Evolutionary conservation across 2,888 invertebrate genomes (phyloP).

Genomic region (Sinelater perroti): DNA sequence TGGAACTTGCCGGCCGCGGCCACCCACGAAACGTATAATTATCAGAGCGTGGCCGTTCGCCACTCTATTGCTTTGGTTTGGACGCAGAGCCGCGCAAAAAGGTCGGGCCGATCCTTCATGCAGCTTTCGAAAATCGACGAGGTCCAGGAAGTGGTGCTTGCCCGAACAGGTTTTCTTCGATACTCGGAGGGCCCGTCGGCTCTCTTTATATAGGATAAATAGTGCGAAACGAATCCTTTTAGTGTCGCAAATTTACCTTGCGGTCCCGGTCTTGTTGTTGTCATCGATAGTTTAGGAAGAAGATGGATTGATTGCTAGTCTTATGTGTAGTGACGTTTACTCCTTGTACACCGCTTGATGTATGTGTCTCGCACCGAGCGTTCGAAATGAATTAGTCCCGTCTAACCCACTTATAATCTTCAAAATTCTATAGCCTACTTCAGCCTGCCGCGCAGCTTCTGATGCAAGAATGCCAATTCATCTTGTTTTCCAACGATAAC

Average conservation of each 20-base stretch:
- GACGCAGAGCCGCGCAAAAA: constrained; percentile 26
- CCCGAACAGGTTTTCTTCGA: not conserved
- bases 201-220: constrained; percentile 23
- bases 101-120: constrained; percentile 22
- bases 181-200: not conserved
- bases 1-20: constrained; percentile 39
- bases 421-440: constrained; percentile 7
- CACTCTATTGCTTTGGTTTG: constrained; percentile 34
- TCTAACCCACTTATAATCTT: constrained; percentile 28
- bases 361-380: constrained; percentile 39
- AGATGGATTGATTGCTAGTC: constrained; percentile 43
- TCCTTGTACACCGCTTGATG: constrained; percentile 41
- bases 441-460: not conserved
- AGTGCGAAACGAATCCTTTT: constrained; percentile 28
- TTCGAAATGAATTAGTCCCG: constrained; percentile 31
- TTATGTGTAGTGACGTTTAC: constrained; percentile 42
- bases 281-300: constrained; percentile 38
- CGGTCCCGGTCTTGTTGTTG: constrained; percentile 28
- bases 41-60: constrained; percentile 41
- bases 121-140: not conserved
- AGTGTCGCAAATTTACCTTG: constrained; percentile 32
- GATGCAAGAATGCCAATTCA: constrained; percentile 5
- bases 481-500: too few relatives aligned
- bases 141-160: constrained; percentile 4
- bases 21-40: constrained; percentile 50